phyloP scores from a whole-genome alignment of 37 sponge, comb jelly and placozoan genomes.

The Aplysina aerophoba region DNA sequence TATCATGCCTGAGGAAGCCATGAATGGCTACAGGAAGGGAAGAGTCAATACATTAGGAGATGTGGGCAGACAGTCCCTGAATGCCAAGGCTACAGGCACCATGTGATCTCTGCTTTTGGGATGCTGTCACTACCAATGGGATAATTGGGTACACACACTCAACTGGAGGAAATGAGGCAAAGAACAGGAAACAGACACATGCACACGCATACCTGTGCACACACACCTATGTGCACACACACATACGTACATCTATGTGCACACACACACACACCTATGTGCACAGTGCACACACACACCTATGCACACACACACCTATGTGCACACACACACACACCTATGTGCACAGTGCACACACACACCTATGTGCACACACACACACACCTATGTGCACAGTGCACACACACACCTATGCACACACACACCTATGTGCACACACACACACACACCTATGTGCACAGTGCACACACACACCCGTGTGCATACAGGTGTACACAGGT shows the following conservation, averaged over 20 bases:
- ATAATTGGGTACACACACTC: too few species aligned
- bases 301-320: neutral
- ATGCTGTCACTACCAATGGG: too few species aligned
- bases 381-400: too few species aligned
- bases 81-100: too few species aligned
- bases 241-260: neutral
- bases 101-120: too few species aligned
- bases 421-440: neutral
- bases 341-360: neutral
- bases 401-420: neutral
- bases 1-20: too few species aligned
- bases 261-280: constrained; percentile 10
- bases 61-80: too few species aligned
- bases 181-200: neutral
- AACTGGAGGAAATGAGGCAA: neutral
- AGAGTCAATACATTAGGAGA: too few species aligned
- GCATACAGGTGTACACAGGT: too few species aligned
- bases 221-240: neutral
- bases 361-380: too few species aligned
- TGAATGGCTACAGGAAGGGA: too few species aligned
- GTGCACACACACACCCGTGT: too few species aligned
- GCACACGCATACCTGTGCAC: neutral
- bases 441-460: neutral
- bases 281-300: neutral
- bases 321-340: constrained; percentile 1